phyloP scores from a whole-genome alignment of 2,797 vertebrate genomes.

The Leptodactylus fallax region DNA sequence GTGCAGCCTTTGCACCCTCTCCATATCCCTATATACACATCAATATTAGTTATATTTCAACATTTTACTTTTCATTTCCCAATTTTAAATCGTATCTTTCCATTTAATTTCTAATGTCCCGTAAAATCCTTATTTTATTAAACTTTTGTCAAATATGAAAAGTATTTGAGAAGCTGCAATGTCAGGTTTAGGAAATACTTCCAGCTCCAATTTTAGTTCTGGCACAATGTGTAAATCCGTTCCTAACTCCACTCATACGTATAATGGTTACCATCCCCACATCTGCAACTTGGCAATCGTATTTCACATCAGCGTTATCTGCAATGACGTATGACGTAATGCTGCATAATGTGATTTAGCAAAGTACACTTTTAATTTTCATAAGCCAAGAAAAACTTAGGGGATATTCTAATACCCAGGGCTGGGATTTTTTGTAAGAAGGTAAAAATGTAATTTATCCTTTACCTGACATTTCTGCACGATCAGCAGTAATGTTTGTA shows the following conservation, averaged over 20 bases:
- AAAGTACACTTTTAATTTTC: constrained; percentile 14
- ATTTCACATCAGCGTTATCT: constrained; percentile 46
- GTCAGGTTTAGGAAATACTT: constrained; percentile 24
- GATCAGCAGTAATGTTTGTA: constrained; percentile 11
- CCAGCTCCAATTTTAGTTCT: constrained; percentile 39
- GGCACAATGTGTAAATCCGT: constrained; percentile 15
- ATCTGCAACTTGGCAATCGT: constrained; percentile 34
- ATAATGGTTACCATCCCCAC: constrained; percentile 50
- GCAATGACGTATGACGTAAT: constrained; percentile 52
- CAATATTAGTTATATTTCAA: not conserved
- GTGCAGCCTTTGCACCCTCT: not conserved
- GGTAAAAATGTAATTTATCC: constrained; percentile 36
- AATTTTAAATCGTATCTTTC: not conserved
- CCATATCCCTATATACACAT: not conserved
- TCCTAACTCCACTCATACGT: constrained; percentile 14
- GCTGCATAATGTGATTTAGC: constrained; percentile 44
- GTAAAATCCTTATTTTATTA: constrained; percentile 7
- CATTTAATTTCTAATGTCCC: not conserved
- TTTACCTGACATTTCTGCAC: constrained; percentile 45
- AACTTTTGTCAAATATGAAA: constrained; percentile 19
- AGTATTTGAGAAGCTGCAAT: not conserved
- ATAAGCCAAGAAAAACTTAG: constrained; percentile 42
- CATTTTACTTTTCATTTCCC: not conserved
- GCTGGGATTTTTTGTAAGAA: constrained; percentile 27
- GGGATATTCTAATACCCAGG: constrained; percentile 21